Evolutionary conservation across 2,113 vertebrate genomes (phyloP), one percentile per base, ranked within the genome.

Genomic region (Microcebus murinus): DNA sequence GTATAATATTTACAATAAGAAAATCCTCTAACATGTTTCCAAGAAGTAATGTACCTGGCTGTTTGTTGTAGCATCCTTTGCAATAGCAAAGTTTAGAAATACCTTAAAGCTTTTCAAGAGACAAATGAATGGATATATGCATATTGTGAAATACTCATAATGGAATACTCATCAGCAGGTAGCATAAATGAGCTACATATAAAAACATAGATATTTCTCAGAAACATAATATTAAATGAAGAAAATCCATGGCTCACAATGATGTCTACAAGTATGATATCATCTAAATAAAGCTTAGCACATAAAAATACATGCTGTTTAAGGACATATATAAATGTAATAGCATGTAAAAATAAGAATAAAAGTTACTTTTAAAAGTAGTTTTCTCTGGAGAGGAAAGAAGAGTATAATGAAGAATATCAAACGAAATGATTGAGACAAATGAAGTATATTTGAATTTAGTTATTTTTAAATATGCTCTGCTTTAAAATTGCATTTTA

Each of bases 401-500:
- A 36, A 90, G 52, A 81, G 20, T 71, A 68, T 20, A 94, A n/a
- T 79, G 10, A 90, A 95, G 42, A 86, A 97, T 77, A 34, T 87
- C 34, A 94, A 84, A 71, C 23, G 27, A 90, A 23, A 36, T 68
- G 92, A 89, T 57, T 92, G n/a, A 29, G 59, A 29, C 0, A 7
- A 45, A 50, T 50, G 48, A 50, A 13, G 7, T 12, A 5, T 52
- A 65, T 55, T 17, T 34, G n/a, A 91, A 21, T 80, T 74, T 83
- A 59, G 61, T 85, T 87, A 82, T 94, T 93, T 95, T 92, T 84
- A 92, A 96, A 52, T 65, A 92, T 31, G 39, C 0, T 23, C 65
- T 94, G 14, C 48, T 55, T 94, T 95, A 61, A 27, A 93, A 57
- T 52, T 88, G 6, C 2, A 87, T 81, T 98, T 80, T 36, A 63